These are phyloP conservation scores for Calliphora vicina DNA, from an alignment of 1,140 invertebrate species.

Conservation along the genomic window DNA sequence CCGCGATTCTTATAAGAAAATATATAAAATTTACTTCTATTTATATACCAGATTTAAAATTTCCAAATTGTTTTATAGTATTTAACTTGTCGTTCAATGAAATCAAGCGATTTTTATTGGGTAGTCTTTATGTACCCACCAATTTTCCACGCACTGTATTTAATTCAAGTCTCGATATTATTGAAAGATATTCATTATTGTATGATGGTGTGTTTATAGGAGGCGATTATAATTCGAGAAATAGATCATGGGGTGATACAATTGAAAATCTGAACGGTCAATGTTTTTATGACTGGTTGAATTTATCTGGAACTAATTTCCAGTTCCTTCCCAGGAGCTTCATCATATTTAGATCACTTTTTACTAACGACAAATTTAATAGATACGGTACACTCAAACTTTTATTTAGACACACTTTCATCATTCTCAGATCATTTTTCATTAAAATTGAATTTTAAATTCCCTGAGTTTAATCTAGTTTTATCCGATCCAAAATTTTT, in stretches of 20 bases:
- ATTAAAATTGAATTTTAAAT: neutral
- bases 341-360: constrained; percentile 14
- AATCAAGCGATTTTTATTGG: neutral
- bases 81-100: neutral
- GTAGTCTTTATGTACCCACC: neutral
- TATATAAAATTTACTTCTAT: neutral
- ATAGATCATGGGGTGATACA: neutral
- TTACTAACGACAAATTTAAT: neutral
- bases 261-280: neutral
- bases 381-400: neutral
- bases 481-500: neutral
- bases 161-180: neutral
- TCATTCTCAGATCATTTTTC: neutral
- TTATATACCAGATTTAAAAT: neutral
- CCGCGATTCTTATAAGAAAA: neutral
- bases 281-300: neutral
- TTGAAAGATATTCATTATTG: neutral
- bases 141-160: neutral
- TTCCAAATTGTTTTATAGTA: neutral
- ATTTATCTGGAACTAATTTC: neutral
- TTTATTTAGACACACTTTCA: neutral
- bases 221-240: neutral
- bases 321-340: neutral
- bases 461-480: neutral
- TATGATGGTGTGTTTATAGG: neutral